Evolutionary conservation across 2,888 invertebrate species (phyloP).

Genomic region (Chymomyza fuscimana): DNA sequence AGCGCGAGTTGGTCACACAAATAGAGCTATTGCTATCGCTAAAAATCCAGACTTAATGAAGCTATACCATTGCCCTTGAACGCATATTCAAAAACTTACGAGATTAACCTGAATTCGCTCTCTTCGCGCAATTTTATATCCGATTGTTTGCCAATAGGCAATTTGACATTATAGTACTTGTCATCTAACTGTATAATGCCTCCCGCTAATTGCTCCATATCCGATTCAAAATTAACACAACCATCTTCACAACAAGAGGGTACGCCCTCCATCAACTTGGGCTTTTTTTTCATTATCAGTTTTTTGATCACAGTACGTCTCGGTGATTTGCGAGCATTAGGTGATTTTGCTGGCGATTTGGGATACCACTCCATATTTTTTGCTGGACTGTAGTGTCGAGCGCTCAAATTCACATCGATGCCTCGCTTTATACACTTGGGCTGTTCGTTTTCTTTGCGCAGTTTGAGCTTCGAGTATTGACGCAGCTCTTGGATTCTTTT

Average conservation of each 20-base stretch:
- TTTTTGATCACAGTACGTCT: constrained; percentile 15
- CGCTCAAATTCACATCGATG: constrained; percentile 51
- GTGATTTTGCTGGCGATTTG: constrained; percentile 1
- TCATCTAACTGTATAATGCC: constrained; percentile 69
- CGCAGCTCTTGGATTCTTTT: constrained; percentile 75
- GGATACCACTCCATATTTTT: constrained; percentile 42
- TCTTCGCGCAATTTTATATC: background rate
- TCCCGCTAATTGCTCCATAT: constrained; percentile 29
- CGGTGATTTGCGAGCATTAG: background rate
- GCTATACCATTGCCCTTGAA: background rate
- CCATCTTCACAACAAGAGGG: constrained; percentile 2
- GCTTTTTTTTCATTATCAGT: constrained; percentile 19
- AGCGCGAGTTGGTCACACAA: constrained; percentile 75
- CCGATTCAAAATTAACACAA: background rate
- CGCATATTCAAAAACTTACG: background rate
- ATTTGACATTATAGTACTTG: constrained; percentile 62
- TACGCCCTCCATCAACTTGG: background rate
- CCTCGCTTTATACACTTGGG: constrained; percentile 37
- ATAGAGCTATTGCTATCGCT: constrained; percentile 73
- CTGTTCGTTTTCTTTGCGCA: constrained; percentile 57
- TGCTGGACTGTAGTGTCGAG: constrained; percentile 26
- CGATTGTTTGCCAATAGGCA: constrained; percentile 31
- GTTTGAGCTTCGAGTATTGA: constrained; percentile 67
- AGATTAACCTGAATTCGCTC: background rate
- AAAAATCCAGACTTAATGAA: background rate